Conservation (phyloP, 2,113 vertebrate species). For the Corythaixoides concolor region DNA sequence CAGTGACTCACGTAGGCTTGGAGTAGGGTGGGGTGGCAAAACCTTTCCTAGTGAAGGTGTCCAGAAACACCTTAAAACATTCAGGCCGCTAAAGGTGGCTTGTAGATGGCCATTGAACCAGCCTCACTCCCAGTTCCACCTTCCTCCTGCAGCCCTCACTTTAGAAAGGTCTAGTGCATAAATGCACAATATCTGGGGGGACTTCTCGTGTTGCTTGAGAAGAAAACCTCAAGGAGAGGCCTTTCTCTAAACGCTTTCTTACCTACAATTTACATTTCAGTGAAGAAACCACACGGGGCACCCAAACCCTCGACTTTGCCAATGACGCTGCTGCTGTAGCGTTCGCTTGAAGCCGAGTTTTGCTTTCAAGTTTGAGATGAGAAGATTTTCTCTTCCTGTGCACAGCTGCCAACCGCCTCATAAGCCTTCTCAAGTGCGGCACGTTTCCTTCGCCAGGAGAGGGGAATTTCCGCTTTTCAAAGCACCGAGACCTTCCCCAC, state of each 20-base stretch:
- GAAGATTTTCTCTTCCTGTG: slow-evolving; percentile 31
- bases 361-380: slow-evolving; percentile 39
- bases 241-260: background rate
- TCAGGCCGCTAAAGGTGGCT: background rate
- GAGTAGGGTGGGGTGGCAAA: background rate
- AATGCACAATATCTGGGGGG: background rate
- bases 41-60: background rate
- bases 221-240: background rate
- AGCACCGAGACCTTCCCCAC: background rate
- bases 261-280: background rate
- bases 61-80: background rate
- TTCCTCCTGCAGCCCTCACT: background rate
- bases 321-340: background rate
- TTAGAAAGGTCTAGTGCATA: background rate
- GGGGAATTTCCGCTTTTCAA: slow-evolving; percentile 17
- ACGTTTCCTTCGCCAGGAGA: background rate
- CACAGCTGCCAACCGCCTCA: background rate
- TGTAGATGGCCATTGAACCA: background rate
- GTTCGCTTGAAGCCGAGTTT: background rate
- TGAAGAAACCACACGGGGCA: background rate
- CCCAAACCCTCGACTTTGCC: background rate
- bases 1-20: background rate
- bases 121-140: accelerated
- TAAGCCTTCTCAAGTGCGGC: background rate
- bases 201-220: background rate